Percentiles rank a stretch among this genome's conserved stretches.
Evolutionary conservation across 2,888 invertebrate species (phyloP).

Genomic region (Hydraecia micacea): DNA sequence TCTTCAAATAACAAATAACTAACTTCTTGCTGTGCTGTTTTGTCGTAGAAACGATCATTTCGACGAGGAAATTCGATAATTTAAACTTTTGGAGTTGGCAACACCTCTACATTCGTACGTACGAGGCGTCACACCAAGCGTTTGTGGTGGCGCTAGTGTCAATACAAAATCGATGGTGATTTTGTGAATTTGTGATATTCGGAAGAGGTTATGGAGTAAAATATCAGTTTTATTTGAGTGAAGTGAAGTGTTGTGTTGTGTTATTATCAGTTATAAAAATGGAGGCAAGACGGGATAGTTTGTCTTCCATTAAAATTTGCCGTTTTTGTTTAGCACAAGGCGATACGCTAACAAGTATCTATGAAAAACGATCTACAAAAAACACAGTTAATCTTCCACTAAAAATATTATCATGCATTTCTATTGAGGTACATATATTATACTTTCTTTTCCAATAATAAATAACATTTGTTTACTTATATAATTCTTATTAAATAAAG

Average conservation of each 20-base stretch:
- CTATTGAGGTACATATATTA: conserved; percentile 92
- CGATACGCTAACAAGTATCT: conserved; percentile 92
- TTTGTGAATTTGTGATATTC: conserved; percentile 64
- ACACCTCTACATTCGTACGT: conserved; percentile 4
- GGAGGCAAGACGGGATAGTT: conserved; percentile 91
- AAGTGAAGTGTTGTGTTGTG: conserved; percentile 62
- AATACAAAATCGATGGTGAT: conserved; percentile 54
- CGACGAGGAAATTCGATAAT: background rate
- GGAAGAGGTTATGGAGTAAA: conserved; percentile 80
- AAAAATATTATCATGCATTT: conserved; percentile 94
- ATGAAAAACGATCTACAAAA: conserved; percentile 90
- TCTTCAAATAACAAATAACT: too few species aligned
- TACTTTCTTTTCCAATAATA: conserved; percentile 23
- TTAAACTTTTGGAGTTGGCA: background rate
- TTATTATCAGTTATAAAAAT: conserved; percentile 77
- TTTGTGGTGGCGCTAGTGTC: conserved; percentile 78
- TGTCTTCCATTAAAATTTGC: conserved; percentile 92
- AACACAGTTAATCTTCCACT: conserved; percentile 92
- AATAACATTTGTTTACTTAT: conserved; percentile 6
- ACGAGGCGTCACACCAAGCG: conserved; percentile 52
- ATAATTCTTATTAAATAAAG: conserved; percentile 18
- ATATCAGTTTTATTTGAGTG: conserved; percentile 61
- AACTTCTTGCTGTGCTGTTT: background rate
- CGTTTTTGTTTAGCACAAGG: conserved; percentile 93
- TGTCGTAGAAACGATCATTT: background rate